A percentile compares a stretch with the other conserved stretches of the same genome.
Evolutionary conservation across 2,113 vertebrate species (phyloP).

Genomic region (Hyperopisus bebe): DNA sequence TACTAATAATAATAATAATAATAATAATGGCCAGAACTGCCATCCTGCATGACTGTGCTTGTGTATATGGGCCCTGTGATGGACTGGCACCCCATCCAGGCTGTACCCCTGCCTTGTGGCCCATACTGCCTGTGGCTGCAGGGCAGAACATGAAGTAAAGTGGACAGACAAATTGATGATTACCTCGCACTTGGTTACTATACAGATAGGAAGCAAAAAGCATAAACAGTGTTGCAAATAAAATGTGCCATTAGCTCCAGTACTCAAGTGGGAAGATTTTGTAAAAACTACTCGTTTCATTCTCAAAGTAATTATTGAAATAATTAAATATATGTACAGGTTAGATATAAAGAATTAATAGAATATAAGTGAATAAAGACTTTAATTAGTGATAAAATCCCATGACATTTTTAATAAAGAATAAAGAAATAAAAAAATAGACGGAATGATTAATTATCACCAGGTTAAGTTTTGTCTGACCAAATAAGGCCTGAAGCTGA

Average conservation of each 20-base stretch:
- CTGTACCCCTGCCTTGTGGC: background rate
- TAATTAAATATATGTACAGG: background rate
- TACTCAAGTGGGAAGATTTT: background rate
- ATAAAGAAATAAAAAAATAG: background rate
- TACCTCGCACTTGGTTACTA: background rate
- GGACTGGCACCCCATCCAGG: background rate
- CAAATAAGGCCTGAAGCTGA: background rate
- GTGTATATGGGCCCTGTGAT: background rate
- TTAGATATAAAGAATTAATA: constrained; percentile 2
- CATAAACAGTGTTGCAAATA: background rate
- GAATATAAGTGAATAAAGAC: background rate
- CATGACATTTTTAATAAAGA: background rate
- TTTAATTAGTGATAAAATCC: constrained; percentile 2
- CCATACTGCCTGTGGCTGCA: background rate
- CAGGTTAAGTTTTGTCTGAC: background rate
- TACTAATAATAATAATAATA: background rate
- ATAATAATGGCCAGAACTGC: too few species aligned
- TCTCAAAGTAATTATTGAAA: constrained; percentile 13
- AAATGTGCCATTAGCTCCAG: background rate
- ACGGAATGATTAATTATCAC: background rate
- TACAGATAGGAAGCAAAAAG: background rate
- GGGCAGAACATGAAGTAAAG: background rate
- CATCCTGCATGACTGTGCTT: background rate
- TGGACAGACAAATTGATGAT: background rate
- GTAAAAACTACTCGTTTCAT: background rate